A percentile compares a stretch with the other conserved stretches of the same genome.
phyloP scores from a whole-genome alignment of 2,888 invertebrate species.

The Agonopterix alstromeriana region DNA sequence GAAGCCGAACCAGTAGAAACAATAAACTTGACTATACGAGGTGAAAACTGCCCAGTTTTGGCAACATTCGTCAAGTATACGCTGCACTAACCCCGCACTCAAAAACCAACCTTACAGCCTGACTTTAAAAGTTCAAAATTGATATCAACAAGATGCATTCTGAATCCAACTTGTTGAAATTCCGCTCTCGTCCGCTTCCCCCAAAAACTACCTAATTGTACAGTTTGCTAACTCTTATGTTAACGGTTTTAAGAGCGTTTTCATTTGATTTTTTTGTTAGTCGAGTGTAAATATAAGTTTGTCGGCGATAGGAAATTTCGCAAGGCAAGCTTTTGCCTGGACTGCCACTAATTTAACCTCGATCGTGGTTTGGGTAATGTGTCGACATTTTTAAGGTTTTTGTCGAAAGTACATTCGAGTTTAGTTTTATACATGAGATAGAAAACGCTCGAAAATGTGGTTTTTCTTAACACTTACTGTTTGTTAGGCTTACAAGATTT shows the following conservation, averaged over 20 bases:
- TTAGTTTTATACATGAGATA: conserved; percentile 12
- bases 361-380: conserved; percentile 60
- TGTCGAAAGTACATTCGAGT: conserved; percentile 18
- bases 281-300: conserved; percentile 21
- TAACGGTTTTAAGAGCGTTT: conserved; percentile 34
- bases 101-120: conserved; percentile 27
- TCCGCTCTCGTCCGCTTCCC: conserved; percentile 55
- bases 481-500: too few relatives aligned
- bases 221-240: conserved; percentile 27
- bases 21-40: conserved; percentile 59
- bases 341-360: conserved; percentile 66
- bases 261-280: conserved; percentile 21
- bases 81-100: conserved; percentile 14
- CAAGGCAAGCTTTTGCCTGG: conserved; percentile 63
- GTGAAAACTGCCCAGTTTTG: conserved; percentile 71
- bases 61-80: conserved; percentile 68
- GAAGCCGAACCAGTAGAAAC: conserved; percentile 42
- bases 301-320: conserved; percentile 57
- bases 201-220: background rate
- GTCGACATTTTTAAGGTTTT: conserved; percentile 49
- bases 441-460: background rate
- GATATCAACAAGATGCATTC: conserved; percentile 33
- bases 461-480: background rate
- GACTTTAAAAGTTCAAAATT: conserved; percentile 26
- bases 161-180: conserved; percentile 71